Percentiles rank a stretch among this genome's conserved stretches.
These are phyloP conservation scores for Drosophila anomalata DNA, from an alignment of 2,888 invertebrate species.

Conservation along the genomic window DNA sequence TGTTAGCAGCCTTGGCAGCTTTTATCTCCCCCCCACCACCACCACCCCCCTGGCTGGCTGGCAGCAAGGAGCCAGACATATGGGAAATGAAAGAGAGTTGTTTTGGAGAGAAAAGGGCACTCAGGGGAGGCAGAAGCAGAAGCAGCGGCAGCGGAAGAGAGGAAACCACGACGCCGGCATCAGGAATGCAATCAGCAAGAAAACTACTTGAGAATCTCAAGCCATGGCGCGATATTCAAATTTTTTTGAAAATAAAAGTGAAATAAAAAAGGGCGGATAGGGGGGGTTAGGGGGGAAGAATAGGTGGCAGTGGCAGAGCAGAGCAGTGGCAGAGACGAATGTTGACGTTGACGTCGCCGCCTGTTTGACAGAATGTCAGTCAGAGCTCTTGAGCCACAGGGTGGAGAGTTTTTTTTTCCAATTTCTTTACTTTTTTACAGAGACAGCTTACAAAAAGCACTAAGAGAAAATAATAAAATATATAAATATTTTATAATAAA, in stretches of 20 bases:
- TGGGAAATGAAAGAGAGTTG: conserved; percentile 64
- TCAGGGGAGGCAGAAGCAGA: background rate
- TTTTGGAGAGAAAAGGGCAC: conserved; percentile 19
- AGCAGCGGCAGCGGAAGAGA: background rate
- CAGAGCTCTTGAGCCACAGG: conserved; percentile 51
- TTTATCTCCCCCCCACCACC: conserved; percentile 25
- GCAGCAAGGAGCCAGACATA: conserved; percentile 43
- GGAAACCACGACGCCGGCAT: conserved; percentile 48
- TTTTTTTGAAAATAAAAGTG: conserved; percentile 66
- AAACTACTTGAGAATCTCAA: conserved; percentile 74
- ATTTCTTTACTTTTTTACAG: background rate
- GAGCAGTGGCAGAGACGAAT: conserved; percentile 15
- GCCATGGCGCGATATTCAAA: conserved; percentile 62
- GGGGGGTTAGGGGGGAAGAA: conserved; percentile 11
- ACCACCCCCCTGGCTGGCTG: background rate
- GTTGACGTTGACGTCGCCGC: conserved; percentile 57
- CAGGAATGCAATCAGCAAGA: conserved; percentile 72
- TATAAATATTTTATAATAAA: background rate
- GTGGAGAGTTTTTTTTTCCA: conserved; percentile 24
- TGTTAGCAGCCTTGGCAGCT: conserved; percentile 30
- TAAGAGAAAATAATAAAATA: background rate
- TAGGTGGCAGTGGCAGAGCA: background rate
- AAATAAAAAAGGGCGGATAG: conserved; percentile 39
- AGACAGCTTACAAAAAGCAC: conserved; percentile 26
- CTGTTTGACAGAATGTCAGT: conserved; percentile 78